Evolutionary conservation across 2,797 vertebrate genomes (phyloP).

Genomic region (Alfaro cultratus): DNA sequence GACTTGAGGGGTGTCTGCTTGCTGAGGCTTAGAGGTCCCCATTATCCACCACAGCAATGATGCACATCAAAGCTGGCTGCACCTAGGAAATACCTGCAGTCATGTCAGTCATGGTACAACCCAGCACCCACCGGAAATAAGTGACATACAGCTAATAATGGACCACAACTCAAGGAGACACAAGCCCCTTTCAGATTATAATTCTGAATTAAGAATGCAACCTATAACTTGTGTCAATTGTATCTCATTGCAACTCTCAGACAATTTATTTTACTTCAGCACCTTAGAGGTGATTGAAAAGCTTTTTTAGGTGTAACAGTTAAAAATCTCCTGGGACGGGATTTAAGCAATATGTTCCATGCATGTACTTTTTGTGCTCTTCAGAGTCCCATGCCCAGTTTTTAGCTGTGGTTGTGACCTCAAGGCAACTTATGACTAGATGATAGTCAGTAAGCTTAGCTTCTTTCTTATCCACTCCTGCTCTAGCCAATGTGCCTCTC

Average conservation of each 20-base stretch:
- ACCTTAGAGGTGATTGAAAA: too few species aligned
- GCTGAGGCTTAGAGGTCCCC: background rate
- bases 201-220: background rate
- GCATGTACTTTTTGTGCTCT: background rate
- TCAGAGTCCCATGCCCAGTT: background rate
- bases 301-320: background rate
- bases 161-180: background rate
- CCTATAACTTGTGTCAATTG: background rate
- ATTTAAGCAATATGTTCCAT: background rate
- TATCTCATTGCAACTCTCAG: background rate
- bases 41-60: background rate
- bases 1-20: background rate
- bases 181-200: background rate
- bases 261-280: background rate
- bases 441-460: background rate
- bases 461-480: background rate
- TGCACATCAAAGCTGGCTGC: background rate
- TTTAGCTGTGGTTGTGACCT: background rate
- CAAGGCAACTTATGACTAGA: background rate
- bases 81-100: background rate
- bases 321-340: background rate
- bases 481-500: too few species aligned
- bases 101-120: background rate
- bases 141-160: background rate
- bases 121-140: background rate